Base-by-base conservation (phyloP, 2,797 vertebrate genomes). In the Platalea minor region DNA sequence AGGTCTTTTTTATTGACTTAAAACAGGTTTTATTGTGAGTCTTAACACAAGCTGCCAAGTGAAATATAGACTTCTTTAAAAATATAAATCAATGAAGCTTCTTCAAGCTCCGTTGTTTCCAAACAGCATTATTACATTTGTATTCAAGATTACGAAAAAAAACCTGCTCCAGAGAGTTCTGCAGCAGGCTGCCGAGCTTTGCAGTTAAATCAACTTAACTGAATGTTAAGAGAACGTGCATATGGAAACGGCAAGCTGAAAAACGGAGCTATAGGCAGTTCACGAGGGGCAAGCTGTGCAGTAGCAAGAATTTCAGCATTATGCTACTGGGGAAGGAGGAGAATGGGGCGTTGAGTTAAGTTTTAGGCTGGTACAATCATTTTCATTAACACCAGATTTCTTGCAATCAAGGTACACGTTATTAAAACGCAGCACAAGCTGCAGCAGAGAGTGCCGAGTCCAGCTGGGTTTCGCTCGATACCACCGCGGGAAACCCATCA, bases 401-500 rank as follows among this genome's bases (percentile, higher is more conserved):
- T 24, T 43, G 59, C 45, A 65, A n/a, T 46, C 24, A 33, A 89
- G 60, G 41, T 10, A 11, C 35, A 19, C 33, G 60, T 26, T 68
- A 68, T 11, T 26, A 48, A 33, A 91, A 31, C 0, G 13, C 46
- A 82, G 59, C 41, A 29, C 0, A 33, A 16, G 5, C 51, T 16
- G 61, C 65, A 65, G 90, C 60, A 79, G 37, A 79, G n/a, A 11
- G 17, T 1, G 0, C 67, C 5, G 20, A 39, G 59, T 2, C 6
- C 53, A 59, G 45, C 33, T 43, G 31, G 37, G 23, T 45, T 4
- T 43, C 20, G 11, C 31, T 3, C 37, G 54, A 31, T 23, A 18
- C 3, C 3, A 0, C 67, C 7, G 59, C 0, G 29, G 1, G 5
- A 39, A 83, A 28, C 17, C 73, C 46, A 12, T 0, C 2, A 0